Conservation (phyloP, 2,797 vertebrate genomes). For the Eurystomus glaucurus region DNA sequence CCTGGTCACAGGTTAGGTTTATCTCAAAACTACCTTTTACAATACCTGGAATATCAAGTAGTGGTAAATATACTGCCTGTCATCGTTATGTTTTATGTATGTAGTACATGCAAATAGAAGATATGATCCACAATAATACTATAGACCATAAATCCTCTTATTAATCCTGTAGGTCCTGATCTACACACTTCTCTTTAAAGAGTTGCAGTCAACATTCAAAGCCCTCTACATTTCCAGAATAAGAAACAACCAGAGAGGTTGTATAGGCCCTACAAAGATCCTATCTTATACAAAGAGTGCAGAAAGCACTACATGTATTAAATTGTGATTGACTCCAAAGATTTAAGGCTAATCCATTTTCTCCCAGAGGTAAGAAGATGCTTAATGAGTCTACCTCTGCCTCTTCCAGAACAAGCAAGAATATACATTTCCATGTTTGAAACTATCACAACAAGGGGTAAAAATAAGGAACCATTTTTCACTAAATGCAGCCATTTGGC, state of each 20-base stretch:
- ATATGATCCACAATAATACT: neutral
- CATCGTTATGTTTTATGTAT: neutral
- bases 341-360: neutral
- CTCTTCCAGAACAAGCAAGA: neutral
- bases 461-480: neutral
- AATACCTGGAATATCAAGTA: neutral
- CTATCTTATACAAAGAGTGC: neutral
- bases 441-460: rapidly evolving
- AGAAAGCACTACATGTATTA: neutral
- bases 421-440: neutral
- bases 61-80: neutral
- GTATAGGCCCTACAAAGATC: neutral
- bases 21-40: neutral
- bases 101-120: neutral
- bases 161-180: neutral
- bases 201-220: neutral
- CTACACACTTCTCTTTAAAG: neutral
- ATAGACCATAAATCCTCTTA: neutral
- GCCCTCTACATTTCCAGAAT: neutral
- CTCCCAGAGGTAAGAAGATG: neutral
- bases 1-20: neutral
- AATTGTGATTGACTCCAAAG: neutral
- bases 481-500: neutral
- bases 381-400: neutral
- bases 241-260: neutral